Base-by-base conservation (phyloP, 2,888 invertebrate genomes). In the Biston stratarius region DNA sequence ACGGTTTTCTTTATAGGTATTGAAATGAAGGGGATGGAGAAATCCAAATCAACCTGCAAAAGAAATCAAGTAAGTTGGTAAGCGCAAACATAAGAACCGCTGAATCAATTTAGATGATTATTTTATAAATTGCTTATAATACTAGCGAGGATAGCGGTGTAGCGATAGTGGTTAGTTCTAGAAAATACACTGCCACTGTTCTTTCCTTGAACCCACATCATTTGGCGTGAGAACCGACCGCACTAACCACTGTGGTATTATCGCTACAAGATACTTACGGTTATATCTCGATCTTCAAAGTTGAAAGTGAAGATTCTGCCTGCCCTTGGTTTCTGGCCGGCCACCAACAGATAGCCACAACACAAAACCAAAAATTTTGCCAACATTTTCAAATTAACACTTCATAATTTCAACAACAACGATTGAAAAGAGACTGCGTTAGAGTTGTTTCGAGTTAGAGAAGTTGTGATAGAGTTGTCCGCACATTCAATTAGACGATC, bases 1-100 rank as follows among this genome's bases (percentile, higher is more conserved):
- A 93, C 79, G 0, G 95, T 90, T 71, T 93, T 94, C 73, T 95
- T 94, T 6, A 96, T 86, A 0, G 96, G 96, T 74, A 96, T 95
- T n/a, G 94, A 91, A 33, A 96, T 77, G 74, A 96, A 96, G 0
- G 96, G 96, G 38, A 96, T 94, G 0, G 94, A 91, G 70, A 96
- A 95, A 47, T 96, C 95, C 80, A 96, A 86, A 71, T 95, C 95
- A 45, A 96, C 89, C 96, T 96, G 84, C 42, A 92, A 48, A 52
- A 5, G 12, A 7, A 51, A 34, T 44, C 12, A 51, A 8, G 2
- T n/a, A 51, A 24, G 24, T 24, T 24, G 3, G 24, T 24, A 24
- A 24, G 24, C n/a, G n/a, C 24, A 24, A 24, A 24, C 24, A 2
- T 24, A 24, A 3, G 24, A 24, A 24, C 24, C 3, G 24, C 24